These are phyloP conservation scores for Leptinotarsa peninsularis DNA, from an alignment of 2,888 invertebrate genomes.

Conservation along the genomic window DNA sequence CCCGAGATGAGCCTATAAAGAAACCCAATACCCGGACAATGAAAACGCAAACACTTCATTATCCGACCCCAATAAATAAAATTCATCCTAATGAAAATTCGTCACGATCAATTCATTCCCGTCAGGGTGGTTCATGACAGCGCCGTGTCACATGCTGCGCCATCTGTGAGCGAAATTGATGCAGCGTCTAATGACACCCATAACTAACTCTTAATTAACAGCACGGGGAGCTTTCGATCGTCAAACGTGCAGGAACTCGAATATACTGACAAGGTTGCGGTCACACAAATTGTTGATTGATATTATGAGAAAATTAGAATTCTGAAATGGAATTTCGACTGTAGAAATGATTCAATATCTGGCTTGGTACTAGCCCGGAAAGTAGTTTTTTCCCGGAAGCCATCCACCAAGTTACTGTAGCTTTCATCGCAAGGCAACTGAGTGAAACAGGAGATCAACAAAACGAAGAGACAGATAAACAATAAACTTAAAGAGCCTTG, in stretches of 20 bases:
- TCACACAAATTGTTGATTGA: too few species aligned
- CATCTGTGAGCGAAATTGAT: conserved; percentile 48
- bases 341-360: too few species aligned
- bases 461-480: too few species aligned
- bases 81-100: conserved; percentile 36
- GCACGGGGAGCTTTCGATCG: conserved; percentile 58
- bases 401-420: too few species aligned
- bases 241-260: conserved; percentile 34
- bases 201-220: conserved; percentile 63
- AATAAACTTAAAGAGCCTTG: too few species aligned
- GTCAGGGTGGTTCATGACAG: conserved; percentile 39
- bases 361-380: too few species aligned
- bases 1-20: conserved; percentile 2
- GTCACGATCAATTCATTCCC: conserved; percentile 33
- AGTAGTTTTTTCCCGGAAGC: too few species aligned
- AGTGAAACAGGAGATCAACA: too few species aligned
- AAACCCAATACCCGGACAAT: conserved; percentile 28
- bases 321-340: too few species aligned
- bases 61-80: conserved; percentile 27
- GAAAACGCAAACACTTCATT: conserved; percentile 34
- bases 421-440: too few species aligned
- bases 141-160: conserved; percentile 41
- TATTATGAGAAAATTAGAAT: too few species aligned
- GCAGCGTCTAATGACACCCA: conserved; percentile 49
- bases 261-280: background rate